phyloP scores from a whole-genome alignment of 2,797 vertebrate genomes.

The Ataeniobius toweri region DNA sequence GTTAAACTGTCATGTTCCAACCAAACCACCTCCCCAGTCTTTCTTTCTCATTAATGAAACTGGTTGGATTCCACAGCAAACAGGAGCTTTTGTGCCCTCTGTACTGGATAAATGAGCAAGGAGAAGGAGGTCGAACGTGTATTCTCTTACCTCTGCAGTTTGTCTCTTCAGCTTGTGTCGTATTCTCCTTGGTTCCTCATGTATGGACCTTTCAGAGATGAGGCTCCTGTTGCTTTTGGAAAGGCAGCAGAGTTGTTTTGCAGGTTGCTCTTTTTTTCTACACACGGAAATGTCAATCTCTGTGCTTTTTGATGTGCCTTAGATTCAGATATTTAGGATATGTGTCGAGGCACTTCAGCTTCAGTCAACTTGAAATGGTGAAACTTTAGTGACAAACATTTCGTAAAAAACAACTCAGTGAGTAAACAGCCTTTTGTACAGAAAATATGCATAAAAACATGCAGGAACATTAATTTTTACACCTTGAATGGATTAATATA shows the following conservation, averaged over 20 bases:
- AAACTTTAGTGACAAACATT: neutral
- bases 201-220: conserved; percentile 65
- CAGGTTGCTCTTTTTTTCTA: conserved; percentile 33
- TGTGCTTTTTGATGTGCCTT: neutral
- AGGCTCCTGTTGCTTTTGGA: conserved; percentile 44
- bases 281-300: conserved; percentile 4
- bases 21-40: conserved; percentile 36
- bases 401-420: neutral
- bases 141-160: conserved; percentile 64
- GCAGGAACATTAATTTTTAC: neutral
- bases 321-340: neutral
- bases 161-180: conserved; percentile 59
- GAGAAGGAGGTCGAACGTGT: conserved; percentile 55
- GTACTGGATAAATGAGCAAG: conserved; percentile 77
- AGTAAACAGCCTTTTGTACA: neutral
- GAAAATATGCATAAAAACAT: neutral
- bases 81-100: conserved; percentile 74
- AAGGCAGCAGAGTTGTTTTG: conserved; percentile 35
- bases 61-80: conserved; percentile 64
- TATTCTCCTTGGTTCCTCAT: conserved; percentile 71
- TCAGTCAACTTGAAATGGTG: neutral
- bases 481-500: neutral
- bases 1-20: conserved; percentile 20
- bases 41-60: conserved; percentile 43
- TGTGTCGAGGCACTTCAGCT: neutral